phyloP scores from a whole-genome alignment of 1,140 invertebrate species.

The Atta cephalotes region DNA sequence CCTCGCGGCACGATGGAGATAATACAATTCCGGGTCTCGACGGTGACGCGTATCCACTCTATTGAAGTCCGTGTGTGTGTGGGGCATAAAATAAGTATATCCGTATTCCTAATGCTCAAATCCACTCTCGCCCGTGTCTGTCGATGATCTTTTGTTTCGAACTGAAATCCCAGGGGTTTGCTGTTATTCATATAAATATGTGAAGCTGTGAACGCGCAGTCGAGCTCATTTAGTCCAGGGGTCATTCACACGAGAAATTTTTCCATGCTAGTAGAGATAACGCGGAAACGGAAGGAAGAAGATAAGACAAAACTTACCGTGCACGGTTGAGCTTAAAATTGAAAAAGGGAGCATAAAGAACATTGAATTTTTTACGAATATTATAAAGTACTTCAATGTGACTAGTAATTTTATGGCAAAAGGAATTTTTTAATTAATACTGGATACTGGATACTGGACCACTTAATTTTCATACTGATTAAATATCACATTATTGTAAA shows the following conservation, averaged over 20 bases:
- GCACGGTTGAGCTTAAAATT: neutral
- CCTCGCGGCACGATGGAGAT: slow-evolving; percentile 68
- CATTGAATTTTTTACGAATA: neutral
- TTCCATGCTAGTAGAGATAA: slow-evolving; percentile 33
- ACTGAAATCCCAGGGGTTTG: slow-evolving; percentile 16
- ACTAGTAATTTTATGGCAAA: neutral
- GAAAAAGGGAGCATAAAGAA: neutral
- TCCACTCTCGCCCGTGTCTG: slow-evolving; percentile 61
- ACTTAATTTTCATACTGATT: neutral
- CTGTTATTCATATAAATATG: slow-evolving; percentile 45
- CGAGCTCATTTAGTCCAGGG: slow-evolving; percentile 11
- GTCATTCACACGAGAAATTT: slow-evolving; percentile 49
- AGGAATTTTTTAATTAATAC: neutral
- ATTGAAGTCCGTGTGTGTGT: slow-evolving; percentile 57
- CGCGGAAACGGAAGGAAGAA: slow-evolving; percentile 32
- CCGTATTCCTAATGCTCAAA: slow-evolving; percentile 71
- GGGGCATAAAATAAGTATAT: slow-evolving; percentile 76
- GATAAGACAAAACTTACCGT: slow-evolving; percentile 26
- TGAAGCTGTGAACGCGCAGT: neutral
- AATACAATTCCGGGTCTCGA: slow-evolving; percentile 70
- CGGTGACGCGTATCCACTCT: slow-evolving; percentile 64
- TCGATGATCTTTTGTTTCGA: slow-evolving; percentile 50
- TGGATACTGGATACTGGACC: too few relatives aligned
- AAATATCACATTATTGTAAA: neutral
- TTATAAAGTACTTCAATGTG: neutral